These are phyloP conservation scores for Argyresthia goedartella DNA, from an alignment of 2,888 invertebrate species.

Conservation along the genomic window DNA sequence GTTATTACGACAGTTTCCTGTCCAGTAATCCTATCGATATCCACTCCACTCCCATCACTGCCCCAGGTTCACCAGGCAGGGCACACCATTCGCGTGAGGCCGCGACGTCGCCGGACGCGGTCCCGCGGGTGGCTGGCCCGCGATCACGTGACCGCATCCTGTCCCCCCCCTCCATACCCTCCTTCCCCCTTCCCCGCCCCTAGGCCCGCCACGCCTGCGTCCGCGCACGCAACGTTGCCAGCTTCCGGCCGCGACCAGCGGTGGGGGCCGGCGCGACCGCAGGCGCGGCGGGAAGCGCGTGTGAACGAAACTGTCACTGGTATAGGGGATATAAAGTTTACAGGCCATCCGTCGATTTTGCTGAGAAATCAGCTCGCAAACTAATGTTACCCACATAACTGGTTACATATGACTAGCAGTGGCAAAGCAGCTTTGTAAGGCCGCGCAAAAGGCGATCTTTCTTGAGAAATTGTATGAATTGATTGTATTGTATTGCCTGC, in stretches of 20 bases:
- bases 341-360: too few relatives aligned
- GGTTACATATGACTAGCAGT: too few relatives aligned
- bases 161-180: conserved; percentile 22
- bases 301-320: conserved; percentile 19
- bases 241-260: conserved; percentile 30
- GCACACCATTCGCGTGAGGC: conserved; percentile 11
- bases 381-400: too few relatives aligned
- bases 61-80: conserved; percentile 2
- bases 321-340: too few relatives aligned
- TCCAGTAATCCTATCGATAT: background rate
- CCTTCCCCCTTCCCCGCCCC: too few relatives aligned
- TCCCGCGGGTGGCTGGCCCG: conserved; percentile 44
- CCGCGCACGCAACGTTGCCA: conserved; percentile 14
- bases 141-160: conserved; percentile 45
- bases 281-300: conserved; percentile 12
- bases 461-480: too few relatives aligned
- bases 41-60: conserved; percentile 7
- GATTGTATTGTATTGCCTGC: too few relatives aligned
- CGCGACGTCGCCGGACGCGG: conserved; percentile 22
- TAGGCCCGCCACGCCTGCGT: conserved; percentile 7
- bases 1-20: too few relatives aligned
- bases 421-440: too few relatives aligned
- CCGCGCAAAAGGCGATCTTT: too few relatives aligned
- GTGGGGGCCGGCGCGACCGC: too few relatives aligned
- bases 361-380: too few relatives aligned